Conservation (phyloP, 2,113 vertebrate genomes). For the Chloebia gouldiae region DNA sequence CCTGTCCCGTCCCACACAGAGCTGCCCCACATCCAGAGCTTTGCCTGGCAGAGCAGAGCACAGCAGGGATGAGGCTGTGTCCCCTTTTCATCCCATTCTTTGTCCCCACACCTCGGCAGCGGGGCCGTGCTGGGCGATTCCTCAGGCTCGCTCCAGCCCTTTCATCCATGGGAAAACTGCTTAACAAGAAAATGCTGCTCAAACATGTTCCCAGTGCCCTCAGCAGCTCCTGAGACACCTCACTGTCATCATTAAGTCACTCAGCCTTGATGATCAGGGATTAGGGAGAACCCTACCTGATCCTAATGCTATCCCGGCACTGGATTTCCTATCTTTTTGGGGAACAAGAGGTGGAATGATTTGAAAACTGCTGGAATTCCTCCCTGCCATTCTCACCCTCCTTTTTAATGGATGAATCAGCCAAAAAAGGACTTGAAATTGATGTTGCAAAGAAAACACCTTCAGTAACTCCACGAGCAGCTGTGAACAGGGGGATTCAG, state of each 20-base stretch:
- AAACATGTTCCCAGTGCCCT: neutral
- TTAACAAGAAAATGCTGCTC: neutral
- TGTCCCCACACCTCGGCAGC: neutral
- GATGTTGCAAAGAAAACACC: constrained; percentile 63
- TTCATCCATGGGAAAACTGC: neutral
- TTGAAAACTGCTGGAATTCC: neutral
- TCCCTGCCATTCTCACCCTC: neutral
- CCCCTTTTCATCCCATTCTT: neutral
- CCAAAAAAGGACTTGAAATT: neutral
- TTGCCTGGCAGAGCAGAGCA: neutral
- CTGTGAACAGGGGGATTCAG: constrained; percentile 80
- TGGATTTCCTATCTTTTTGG: neutral
- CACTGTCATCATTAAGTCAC: neutral
- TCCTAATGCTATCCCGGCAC: neutral
- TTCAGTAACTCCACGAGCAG: constrained; percentile 80
- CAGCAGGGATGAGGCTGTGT: neutral
- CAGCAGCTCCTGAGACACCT: neutral
- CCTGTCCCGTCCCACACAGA: neutral
- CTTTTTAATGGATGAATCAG: neutral
- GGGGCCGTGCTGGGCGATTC: neutral
- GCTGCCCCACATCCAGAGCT: neutral
- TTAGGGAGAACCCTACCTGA: neutral
- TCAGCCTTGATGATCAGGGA: neutral
- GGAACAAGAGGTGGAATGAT: neutral
- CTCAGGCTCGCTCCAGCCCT: neutral